Evolutionary conservation across 2,888 invertebrate species (phyloP).

Genomic region (Ennomos quercinarius): DNA sequence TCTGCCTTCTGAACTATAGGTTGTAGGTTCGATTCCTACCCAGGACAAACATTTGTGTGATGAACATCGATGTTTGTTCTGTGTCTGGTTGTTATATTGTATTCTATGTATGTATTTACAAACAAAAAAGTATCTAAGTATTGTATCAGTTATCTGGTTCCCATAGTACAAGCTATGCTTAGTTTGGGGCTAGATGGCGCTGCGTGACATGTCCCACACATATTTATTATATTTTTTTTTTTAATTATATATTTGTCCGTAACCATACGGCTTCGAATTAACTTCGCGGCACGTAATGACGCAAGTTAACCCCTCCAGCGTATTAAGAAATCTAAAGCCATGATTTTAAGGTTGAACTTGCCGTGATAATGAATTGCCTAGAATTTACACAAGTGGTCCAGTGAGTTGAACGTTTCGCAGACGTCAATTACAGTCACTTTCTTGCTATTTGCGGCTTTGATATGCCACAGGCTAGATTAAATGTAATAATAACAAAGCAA

Average conservation of each 20-base stretch:
- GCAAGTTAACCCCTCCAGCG: slow-evolving; percentile 50
- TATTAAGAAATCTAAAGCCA: slow-evolving; percentile 46
- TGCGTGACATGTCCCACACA: too few relatives aligned
- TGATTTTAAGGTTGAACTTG: slow-evolving; percentile 25
- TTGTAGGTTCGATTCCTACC: too few relatives aligned
- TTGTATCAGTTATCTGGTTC: too few relatives aligned
- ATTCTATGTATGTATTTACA: too few relatives aligned
- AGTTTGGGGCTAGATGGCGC: too few relatives aligned
- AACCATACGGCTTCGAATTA: slow-evolving; percentile 80
- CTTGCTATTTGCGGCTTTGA: slow-evolving; percentile 63
- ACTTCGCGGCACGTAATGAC: slow-evolving; percentile 74
- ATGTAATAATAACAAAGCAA: slow-evolving; percentile 16
- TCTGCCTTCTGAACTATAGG: too few relatives aligned
- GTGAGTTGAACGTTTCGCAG: slow-evolving; percentile 72
- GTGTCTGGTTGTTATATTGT: too few relatives aligned
- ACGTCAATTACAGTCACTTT: slow-evolving; percentile 75
- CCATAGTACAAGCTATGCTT: too few relatives aligned
- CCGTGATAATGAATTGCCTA: slow-evolving; percentile 24
- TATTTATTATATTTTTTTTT: too few relatives aligned
- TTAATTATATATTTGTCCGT: slow-evolving; percentile 79
- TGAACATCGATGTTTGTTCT: too few relatives aligned
- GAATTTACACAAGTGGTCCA: slow-evolving; percentile 63
- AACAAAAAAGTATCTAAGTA: too few relatives aligned
- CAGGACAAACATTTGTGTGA: too few relatives aligned
- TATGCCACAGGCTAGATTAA: slow-evolving; percentile 38